Base-by-base conservation (phyloP, 2,797 vertebrate species). In the Diplodus sargus region DNA sequence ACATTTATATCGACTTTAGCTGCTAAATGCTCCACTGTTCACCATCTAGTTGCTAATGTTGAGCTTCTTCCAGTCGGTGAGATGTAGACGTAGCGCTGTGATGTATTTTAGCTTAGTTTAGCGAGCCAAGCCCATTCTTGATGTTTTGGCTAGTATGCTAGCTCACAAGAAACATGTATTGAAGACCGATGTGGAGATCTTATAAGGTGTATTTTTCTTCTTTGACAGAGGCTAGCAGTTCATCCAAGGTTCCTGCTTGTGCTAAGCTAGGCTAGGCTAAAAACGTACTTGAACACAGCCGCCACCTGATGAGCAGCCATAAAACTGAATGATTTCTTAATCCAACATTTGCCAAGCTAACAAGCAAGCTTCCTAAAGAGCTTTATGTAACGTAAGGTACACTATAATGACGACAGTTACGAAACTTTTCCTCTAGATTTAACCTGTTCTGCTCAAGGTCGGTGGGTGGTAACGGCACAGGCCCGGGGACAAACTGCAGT, bases 381-480 rank as follows among this genome's bases (percentile, higher is more conserved):
- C 34, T 34, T 34, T 34, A 34, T 34, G 34, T 9, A 34, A 34
- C 34, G 34, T 34, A 42, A 22, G 42, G 11, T 39, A 13, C 15
- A 60, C 34, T 53, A 62, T n/a, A 16, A 25, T 14, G 23, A 1
- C 14, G 66, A 9, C 12, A 7, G 60, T 56, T 14, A 64, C 16
- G n/a, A 56, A 11, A 7, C 20, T 8, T 34, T 23, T 72, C 56
- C n/a, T 72, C 15, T 30, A 34, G 14, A 63, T 69, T 62, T 16
- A 43, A 60, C 49, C 43, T 30, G 47, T 22, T 49, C 13, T 57
- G 57, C 59, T 65, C 22, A 6, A 45, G 4, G 10, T 14, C 15
- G n/a, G 75, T 63, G 22, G 49, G 76, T 3, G 34, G 71, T 49
- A 28, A 22, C 58, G 30, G 61, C 11, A 4, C 34, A 30, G 52